These are phyloP conservation scores for Austrolebias charrua DNA, from an alignment of 2,797 vertebrate genomes.

Conservation along the genomic window DNA sequence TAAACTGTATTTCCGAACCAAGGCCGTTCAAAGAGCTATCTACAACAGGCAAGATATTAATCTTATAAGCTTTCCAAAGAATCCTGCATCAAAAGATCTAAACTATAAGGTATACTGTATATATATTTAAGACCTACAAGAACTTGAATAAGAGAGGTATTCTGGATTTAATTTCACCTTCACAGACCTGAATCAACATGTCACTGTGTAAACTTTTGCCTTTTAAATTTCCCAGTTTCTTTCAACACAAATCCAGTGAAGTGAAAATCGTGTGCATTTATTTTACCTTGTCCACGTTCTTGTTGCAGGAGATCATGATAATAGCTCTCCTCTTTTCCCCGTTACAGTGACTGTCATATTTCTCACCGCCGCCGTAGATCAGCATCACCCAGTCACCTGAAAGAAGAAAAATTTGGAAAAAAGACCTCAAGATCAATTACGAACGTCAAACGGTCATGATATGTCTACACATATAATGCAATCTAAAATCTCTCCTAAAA, in stretches of 20 bases:
- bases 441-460: neutral
- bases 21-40: too few species aligned
- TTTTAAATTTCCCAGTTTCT: neutral
- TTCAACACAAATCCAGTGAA: neutral
- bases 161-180: neutral
- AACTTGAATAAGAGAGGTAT: too few species aligned
- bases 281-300: constrained; percentile 51
- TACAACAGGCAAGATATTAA: neutral
- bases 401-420: constrained; percentile 17
- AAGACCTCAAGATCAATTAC: neutral
- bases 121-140: too few species aligned
- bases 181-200: constrained; percentile 1
- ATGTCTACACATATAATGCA: constrained; percentile 2
- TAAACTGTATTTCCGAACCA: too few species aligned
- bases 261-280: neutral
- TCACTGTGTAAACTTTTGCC: neutral
- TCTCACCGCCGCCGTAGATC: constrained; percentile 84
- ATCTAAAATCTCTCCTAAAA: neutral
- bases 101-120: too few species aligned
- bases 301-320: constrained; percentile 91
- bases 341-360: constrained; percentile 81
- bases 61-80: too few species aligned
- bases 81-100: too few species aligned
- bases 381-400: constrained; percentile 94
- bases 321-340: constrained; percentile 82